Conservation (phyloP, 2,113 vertebrate species). For the Rhadina sibilatrix region DNA sequence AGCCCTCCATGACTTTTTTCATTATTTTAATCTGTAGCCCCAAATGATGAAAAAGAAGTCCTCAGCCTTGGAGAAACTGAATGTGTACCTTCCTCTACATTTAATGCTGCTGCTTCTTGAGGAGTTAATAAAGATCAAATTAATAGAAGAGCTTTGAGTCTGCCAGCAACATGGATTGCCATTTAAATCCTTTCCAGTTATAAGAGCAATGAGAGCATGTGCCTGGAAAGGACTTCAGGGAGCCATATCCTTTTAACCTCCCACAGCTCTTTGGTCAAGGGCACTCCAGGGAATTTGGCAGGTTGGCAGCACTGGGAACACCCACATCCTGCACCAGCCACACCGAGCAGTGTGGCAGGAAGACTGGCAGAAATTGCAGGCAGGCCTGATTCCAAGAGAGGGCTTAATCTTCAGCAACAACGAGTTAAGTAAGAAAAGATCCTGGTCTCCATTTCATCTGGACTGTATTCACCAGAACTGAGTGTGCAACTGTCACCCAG, state of each 20-base stretch:
- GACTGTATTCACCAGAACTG: neutral
- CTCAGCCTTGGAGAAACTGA: neutral
- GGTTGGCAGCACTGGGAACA: neutral
- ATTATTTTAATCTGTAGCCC: neutral
- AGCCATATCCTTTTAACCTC: neutral
- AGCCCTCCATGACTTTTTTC: neutral
- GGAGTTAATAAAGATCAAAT: neutral
- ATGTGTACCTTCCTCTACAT: neutral
- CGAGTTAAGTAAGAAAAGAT: neutral
- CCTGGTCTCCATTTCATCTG: neutral
- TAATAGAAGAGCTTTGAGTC: neutral
- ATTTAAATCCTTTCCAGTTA: slow-evolving; percentile 26
- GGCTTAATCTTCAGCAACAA: neutral
- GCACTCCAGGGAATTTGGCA: neutral
- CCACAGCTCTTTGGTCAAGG: neutral
- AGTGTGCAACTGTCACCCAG: neutral
- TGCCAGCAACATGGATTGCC: neutral
- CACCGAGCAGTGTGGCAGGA: fast-evolving
- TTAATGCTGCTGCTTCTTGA: neutral
- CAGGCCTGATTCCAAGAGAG: neutral
- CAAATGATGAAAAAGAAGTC: neutral
- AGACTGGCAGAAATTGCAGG: neutral
- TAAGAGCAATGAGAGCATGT: slow-evolving; percentile 26
- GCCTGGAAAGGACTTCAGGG: neutral
- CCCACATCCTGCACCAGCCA: fast-evolving